Evolutionary conservation across 2,888 invertebrate species (phyloP), one percentile per base, ranked within the genome.

Genomic region (Leucozona laternaria): DNA sequence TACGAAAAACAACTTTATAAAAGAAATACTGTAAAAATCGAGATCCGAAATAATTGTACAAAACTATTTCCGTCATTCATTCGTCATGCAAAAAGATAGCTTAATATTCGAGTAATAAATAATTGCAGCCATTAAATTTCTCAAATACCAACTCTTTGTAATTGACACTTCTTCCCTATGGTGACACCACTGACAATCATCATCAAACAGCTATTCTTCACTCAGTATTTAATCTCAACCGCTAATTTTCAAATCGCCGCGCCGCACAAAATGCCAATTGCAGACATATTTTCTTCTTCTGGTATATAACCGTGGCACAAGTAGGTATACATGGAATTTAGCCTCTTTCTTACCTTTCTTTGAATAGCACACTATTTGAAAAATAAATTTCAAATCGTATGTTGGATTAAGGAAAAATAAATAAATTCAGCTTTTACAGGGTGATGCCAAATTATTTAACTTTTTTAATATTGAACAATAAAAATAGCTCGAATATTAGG

Each of bases 121-220:
- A 43, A 43, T 43, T 43, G 43, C 43, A 2, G 43, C n/a, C 15
- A 43, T 43, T 43, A 43, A 43, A 43, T 43, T 43, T 43, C 43
- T 43, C 43, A 43, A 43, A 43, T 43, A 43, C 43, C 43, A 43
- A 43, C 43, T 15, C 1, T 40, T 40, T 43, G 43, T 43, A 43
- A 43, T 43, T 43, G 43, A 43, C 43, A 43, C 43, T 43, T 43
- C 43, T 43, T 43, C n/a, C 43, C 43, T 43, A n/a, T 43, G n/a
- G 43, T n/a, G 15, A 43, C n/a, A 43, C n/a, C 4, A 43, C 43
- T 43, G 43, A 43, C 43, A 43, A 43, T 43, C 43, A 43, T 43
- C 43, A 43, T 43, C n/a, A 43, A 43, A 43, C 1, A 37, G 43
- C n/a, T n/a, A 43, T 43, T 43, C 43, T 7, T 43, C 43, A n/a